Evolutionary conservation across 1,140 invertebrate species (phyloP).

Genomic region (Ceratosolen fusciceps): DNA sequence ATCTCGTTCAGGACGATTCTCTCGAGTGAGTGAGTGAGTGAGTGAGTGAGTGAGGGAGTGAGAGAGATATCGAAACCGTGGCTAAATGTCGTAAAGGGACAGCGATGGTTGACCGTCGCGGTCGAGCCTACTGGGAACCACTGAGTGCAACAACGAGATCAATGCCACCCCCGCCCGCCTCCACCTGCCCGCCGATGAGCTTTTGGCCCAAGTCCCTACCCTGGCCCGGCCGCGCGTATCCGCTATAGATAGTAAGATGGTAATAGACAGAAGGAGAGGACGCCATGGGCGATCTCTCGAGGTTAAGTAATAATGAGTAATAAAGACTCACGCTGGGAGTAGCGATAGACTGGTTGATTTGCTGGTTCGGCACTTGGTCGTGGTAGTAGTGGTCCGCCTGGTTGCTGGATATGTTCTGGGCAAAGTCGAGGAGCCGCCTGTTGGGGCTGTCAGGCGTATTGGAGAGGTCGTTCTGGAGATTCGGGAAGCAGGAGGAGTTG

Average conservation of each 20-base stretch:
- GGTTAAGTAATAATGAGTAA: slow-evolving; percentile 8
- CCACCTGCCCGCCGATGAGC: no score
- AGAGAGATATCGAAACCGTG: no score
- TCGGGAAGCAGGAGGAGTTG: slow-evolving; percentile 76
- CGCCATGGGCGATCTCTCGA: background rate
- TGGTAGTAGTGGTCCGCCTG: slow-evolving; percentile 68
- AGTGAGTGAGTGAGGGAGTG: no score
- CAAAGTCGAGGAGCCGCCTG: slow-evolving; percentile 69
- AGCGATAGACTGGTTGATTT: slow-evolving; percentile 65
- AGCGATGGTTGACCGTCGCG: no score
- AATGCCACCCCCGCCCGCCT: no score
- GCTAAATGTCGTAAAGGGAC: no score
- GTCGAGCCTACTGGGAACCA: slow-evolving; percentile 19
- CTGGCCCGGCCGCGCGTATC: no score
- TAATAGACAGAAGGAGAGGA: no score
- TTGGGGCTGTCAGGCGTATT: slow-evolving; percentile 70
- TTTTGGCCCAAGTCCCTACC: no score
- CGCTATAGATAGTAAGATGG: no score
- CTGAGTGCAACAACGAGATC: slow-evolving; percentile 11
- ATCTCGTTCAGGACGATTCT: no score
- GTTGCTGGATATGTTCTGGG: slow-evolving; percentile 67
- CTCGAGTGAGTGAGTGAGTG: no score
- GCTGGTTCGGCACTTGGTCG: slow-evolving; percentile 65
- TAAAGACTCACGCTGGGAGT: slow-evolving; percentile 67
- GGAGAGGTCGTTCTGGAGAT: slow-evolving; percentile 73